phyloP scores from a whole-genome alignment of 1,140 invertebrate genomes.

The Zaprionus lachaisei region DNA sequence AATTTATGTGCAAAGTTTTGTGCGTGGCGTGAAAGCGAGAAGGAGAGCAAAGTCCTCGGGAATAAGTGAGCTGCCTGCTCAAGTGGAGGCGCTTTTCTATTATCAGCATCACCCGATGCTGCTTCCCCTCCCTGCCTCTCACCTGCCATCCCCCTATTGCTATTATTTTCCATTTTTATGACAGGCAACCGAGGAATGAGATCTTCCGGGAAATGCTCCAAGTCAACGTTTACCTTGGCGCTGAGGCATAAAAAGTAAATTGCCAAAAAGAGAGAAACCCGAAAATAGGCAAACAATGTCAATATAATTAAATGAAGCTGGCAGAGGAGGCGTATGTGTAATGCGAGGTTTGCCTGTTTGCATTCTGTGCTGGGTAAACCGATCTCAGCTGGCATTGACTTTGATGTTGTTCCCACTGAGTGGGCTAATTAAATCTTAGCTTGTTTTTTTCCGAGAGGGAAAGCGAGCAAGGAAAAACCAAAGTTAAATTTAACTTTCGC shows the following conservation, averaged over 20 bases:
- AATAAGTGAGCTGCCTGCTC: constrained; percentile 28
- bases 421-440: constrained; percentile 44
- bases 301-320: constrained; percentile 78
- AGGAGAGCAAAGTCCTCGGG: neutral
- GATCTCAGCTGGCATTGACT: neutral
- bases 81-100: constrained; percentile 58
- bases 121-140: neutral
- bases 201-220: neutral
- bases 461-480: neutral
- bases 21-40: constrained; percentile 45
- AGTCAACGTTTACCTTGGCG: constrained; percentile 15
- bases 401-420: constrained; percentile 38
- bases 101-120: constrained; percentile 69
- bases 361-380: neutral
- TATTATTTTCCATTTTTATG: constrained; percentile 74
- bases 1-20: constrained; percentile 81
- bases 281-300: constrained; percentile 65
- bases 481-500: constrained; percentile 2
- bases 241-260: constrained; percentile 46
- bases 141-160: constrained; percentile 4
- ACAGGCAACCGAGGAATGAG: constrained; percentile 44
- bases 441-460: neutral
- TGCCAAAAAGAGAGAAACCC: constrained; percentile 22
- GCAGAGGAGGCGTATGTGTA: constrained; percentile 35
- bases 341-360: constrained; percentile 13